Base-by-base conservation (phyloP, 2,888 invertebrate genomes). In the Tiliacea citrago region DNA sequence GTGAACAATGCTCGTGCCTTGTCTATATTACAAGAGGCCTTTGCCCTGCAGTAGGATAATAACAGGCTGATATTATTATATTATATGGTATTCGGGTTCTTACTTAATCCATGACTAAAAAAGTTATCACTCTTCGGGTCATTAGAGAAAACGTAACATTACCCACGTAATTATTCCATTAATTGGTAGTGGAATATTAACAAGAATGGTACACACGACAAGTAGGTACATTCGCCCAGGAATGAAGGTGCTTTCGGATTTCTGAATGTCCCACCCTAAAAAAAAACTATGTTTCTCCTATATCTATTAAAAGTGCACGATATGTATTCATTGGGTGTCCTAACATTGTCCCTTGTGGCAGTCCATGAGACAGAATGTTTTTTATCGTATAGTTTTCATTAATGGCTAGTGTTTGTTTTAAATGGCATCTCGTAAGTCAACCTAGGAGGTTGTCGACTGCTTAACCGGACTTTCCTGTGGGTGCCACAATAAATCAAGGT, bases 41-140 rank as follows among this genome's bases (percentile, higher is more conserved):
- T 39, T 39, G 39, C 39, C 39, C 39, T 39, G 39, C 39, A 39
- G 39, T 39, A 7, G 39, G 39, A 39, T 7, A 39, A 39, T 39
- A 39, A 39, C 5, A 4, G 39, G 39, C 5, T 39, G 39, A 39
- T 39, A 39, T 39, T 39, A 39, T 39, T 39, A 39, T 39, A 39
- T 39, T 5, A 39, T 39, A 0, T 4, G n/a, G 45, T 66, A 47
- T 45, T 47, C n/a, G 7, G 21, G 13, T 45, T 49, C 12, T 24
- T 49, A 57, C 21, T 55, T 42, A 70, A 70, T 39, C n/a, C 12
- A 45, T 42, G 16, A 13, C 10, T 45, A 21, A 78, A 57, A 45
- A 29, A 29, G n/a, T 35, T 13, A n/a, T 13, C 10, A 51, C 16
- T 18, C 35, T 47, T n/a, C 8, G 1, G 13, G 18, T 66, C 7